Evolutionary conservation across 2,888 invertebrate species (phyloP), one percentile per base, ranked within the genome.

Genomic region (Calameuta idolon): DNA sequence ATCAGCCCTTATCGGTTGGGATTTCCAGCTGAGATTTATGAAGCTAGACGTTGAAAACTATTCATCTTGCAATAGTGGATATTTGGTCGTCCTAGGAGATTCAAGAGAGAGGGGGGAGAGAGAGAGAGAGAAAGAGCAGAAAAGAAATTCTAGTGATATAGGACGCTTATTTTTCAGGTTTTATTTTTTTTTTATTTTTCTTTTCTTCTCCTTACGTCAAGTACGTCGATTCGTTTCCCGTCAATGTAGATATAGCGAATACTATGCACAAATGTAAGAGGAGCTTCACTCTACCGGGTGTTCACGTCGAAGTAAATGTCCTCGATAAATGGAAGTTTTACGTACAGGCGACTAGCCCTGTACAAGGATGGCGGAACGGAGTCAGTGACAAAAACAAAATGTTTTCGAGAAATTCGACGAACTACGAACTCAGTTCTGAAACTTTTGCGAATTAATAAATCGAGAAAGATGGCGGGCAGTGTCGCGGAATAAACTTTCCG

Each of bases 21-120:
- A 86, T 88, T 84, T 82, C 77, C 80, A 79, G 74, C 76, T 77
- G 83, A 85, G 87, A 89, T 89, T 89, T 88, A 89, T 88, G 87
- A 86, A 82, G 83, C 82, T 76, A 77, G 33, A 76, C 81, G 87
- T 87, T 87, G 89, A 88, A 87, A 89, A 87, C 89, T 87, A 89
- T 89, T 85, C 84, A 86, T 89, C 88, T 88, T 86, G 79, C 81
- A 73, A 76, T 79, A 34, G 77, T 74, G 71, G 77, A 73, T 40
- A 74, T 35, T 37, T 5, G 33, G 81, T 75, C 55, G 76, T 83
- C 77, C 71, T 79, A 77, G 76, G 77, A 71, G 33, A 55, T 23
- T 9, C 55, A 23, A 73, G 77, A 74, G 35, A 74, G 68, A 76
- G 76, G 68, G 73, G 75, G 75, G 34, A 34, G 34, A 71, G 77